Evolutionary conservation across 2,113 vertebrate species (phyloP).

Genomic region (Ascaphus truei): DNA sequence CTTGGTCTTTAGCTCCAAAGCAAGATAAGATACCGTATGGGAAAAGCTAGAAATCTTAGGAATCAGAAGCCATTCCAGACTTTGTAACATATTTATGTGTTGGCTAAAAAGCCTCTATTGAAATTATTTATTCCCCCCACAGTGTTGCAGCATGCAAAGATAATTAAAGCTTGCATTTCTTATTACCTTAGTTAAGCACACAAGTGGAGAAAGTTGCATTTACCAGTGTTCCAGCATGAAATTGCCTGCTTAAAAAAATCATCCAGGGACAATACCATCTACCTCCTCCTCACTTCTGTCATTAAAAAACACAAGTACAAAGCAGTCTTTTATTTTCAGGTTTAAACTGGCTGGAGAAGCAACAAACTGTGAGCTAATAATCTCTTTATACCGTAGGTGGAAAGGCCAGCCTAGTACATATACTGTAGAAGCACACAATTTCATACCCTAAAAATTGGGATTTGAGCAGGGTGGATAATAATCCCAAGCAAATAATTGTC

Average conservation of each 20-base stretch:
- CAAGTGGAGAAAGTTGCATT: neutral
- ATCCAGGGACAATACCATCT: neutral
- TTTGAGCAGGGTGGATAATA: no score
- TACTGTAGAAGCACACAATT: no score
- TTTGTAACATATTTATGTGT: neutral
- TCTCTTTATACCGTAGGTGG: neutral
- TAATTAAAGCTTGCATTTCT: conserved; percentile 3
- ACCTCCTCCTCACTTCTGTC: neutral
- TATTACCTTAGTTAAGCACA: neutral
- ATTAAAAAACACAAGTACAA: conserved; percentile 1
- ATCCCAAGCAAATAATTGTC: no score
- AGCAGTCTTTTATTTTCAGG: conserved; percentile 14
- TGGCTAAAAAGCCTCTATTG: neutral
- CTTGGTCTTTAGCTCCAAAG: no score
- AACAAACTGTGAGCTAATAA: neutral
- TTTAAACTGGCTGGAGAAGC: neutral
- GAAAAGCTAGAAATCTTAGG: no score
- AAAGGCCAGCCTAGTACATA: no score
- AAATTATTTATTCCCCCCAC: neutral
- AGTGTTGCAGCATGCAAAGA: neutral
- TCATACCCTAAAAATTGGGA: neutral
- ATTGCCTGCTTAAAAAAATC: conserved; percentile 1
- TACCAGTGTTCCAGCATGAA: neutral
- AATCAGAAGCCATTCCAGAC: no score
- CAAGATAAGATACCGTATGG: no score